Percentiles rank a stretch among this genome's conserved stretches.
phyloP scores from a whole-genome alignment of 2,113 vertebrate species.

The Corythornis vintsioides region DNA sequence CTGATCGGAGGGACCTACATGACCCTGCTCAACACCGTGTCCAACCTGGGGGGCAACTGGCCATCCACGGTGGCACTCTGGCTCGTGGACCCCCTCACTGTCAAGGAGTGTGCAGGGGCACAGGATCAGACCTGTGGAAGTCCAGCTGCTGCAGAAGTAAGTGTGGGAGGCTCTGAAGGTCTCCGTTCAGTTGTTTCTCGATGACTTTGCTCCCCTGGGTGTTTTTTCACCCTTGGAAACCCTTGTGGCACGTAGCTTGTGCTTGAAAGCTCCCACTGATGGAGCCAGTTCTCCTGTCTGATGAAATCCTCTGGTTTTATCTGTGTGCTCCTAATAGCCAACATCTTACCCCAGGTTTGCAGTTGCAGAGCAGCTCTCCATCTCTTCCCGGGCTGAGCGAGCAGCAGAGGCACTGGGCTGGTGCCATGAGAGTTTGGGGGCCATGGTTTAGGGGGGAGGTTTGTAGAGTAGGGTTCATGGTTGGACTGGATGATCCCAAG shows the following conservation, averaged over 20 bases:
- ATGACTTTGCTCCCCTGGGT: background rate
- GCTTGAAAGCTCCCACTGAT: background rate
- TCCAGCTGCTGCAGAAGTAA: slow-evolving; percentile 81
- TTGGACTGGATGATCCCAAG: too few relatives aligned
- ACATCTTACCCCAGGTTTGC: background rate
- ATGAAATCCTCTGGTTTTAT: background rate
- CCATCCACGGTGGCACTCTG: slow-evolving; percentile 93
- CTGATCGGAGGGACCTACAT: slow-evolving; percentile 98
- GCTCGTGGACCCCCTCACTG: slow-evolving; percentile 95
- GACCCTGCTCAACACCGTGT: slow-evolving; percentile 95
- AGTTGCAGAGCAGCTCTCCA: background rate
- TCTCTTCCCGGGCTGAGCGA: background rate
- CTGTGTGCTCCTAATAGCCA: background rate
- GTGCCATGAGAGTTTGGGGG: background rate
- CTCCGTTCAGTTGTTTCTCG: background rate
- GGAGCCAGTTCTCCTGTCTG: background rate
- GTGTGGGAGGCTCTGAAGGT: background rate
- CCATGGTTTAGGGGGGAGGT: too few relatives aligned
- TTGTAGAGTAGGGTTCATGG: too few relatives aligned
- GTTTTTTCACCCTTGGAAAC: background rate
- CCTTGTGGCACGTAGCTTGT: background rate
- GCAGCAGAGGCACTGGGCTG: background rate
- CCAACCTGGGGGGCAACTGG: slow-evolving; percentile 97
- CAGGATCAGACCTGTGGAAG: slow-evolving; percentile 81
- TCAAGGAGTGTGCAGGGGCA: slow-evolving; percentile 86